Conservation (phyloP, 2,797 vertebrate species). For the Alca torda region DNA sequence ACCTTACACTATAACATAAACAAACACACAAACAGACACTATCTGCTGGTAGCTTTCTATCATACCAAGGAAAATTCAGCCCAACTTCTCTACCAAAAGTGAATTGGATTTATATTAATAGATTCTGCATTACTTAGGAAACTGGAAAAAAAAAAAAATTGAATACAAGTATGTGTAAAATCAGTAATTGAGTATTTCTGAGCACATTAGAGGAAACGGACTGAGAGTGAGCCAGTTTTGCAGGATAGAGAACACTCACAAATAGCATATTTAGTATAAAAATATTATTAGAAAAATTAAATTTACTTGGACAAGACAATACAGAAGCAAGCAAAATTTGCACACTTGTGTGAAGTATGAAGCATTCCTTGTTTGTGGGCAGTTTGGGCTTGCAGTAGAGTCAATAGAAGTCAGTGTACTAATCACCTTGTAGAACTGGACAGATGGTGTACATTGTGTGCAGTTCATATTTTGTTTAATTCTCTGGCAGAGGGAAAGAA, state of each 20-base stretch:
- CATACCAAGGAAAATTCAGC: neutral
- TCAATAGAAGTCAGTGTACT: neutral
- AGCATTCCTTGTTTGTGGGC: neutral
- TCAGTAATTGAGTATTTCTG: neutral
- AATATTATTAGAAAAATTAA: neutral
- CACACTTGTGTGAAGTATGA: neutral
- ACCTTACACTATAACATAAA: neutral
- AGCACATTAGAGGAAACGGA: neutral
- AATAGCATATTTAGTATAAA: neutral
- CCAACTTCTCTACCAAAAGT: neutral
- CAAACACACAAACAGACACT: neutral
- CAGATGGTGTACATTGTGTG: conserved; percentile 2
- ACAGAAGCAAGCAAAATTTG: neutral
- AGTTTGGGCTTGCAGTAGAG: neutral
- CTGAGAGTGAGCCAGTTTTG: neutral
- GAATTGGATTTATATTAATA: neutral
- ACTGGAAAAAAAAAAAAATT: neutral
- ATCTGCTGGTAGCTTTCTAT: neutral
- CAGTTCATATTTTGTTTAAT: conserved; percentile 67
- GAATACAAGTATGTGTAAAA: neutral
- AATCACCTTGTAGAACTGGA: conserved; percentile 4
- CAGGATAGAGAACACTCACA: neutral
- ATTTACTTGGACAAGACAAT: neutral
- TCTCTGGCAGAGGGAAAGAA: conserved; percentile 53
- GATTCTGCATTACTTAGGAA: neutral